Base-by-base conservation (phyloP, 2,797 vertebrate species). In the Peromyscus melanophrys region DNA sequence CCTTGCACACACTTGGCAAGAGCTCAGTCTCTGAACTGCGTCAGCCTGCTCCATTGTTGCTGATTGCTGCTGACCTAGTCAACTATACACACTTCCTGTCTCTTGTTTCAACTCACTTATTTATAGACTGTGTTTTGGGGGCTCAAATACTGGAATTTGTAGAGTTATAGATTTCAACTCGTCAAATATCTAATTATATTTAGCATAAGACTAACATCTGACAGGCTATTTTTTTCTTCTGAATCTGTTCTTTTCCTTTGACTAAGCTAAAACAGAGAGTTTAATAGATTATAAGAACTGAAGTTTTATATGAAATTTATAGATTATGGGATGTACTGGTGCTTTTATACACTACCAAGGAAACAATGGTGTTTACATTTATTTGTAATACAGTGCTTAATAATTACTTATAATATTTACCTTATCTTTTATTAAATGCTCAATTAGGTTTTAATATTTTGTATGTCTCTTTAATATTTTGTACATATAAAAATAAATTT, bases 361-460 rank as follows among this genome's bases (percentile, higher is more conserved):
- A 75, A 78, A 52, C 49, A 93, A 80, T 69, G 13, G 55, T 31
- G 21, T 78, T 43, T 16, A 65, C 14, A 73, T 59, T 83, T 29
- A 75, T 71, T 71, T 93, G 4, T 61, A 86, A 75, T 61, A 49
- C 2, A 55, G 17, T 81, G 13, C 9, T 55, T 95, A 77, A 71
- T 57, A 71, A 77, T 86, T 73, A 46, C 4, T 76, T 82, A 95
- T 14, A 80, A 85, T 29, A 73, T 65, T 1, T 23, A 12, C 73
- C 80, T 88, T 92, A 31, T 80, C 85, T 75, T 90, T 89, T 77
- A 46, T 85, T 4, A 77, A 91, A 93, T 65, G 81, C 7, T 85
- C 6, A 40, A 73, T 88, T 89, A 84, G 5, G 25, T 83, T 63
- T 88, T 83, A 94, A 46, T 7, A 43, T 43, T 93, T 93, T 55